Conservation (phyloP, 2,797 vertebrate genomes). For the Pogonophryne albipinna region DNA sequence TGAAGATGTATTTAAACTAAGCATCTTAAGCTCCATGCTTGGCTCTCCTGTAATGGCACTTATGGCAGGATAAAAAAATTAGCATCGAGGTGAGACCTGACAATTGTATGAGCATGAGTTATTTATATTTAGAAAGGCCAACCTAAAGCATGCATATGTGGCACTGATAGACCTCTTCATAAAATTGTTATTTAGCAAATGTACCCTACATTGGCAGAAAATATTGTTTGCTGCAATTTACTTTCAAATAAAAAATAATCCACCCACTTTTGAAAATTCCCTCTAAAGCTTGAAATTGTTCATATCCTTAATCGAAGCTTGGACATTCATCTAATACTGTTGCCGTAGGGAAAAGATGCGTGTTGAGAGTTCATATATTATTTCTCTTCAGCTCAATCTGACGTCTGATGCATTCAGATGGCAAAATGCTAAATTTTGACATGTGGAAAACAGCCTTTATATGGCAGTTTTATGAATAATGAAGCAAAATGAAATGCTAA, state of each 20-base stretch:
- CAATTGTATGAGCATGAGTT: not conserved
- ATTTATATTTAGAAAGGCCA: not conserved
- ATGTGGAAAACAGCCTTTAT: conserved; percentile 67
- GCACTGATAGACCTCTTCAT: not conserved
- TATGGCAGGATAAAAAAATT: not conserved
- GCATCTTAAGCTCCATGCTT: not conserved
- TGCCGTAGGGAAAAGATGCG: conserved; percentile 10
- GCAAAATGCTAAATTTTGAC: conserved; percentile 62
- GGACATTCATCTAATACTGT: conserved; percentile 23
- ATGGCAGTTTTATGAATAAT: conserved; percentile 72
- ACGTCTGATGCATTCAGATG: conserved; percentile 67
- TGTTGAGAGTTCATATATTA: conserved; percentile 41
- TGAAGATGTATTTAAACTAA: conserved; percentile 12
- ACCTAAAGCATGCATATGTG: not conserved
- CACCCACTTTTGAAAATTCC: not conserved
- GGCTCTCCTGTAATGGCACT: not conserved
- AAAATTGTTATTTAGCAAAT: not conserved
- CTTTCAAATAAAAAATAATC: not conserved
- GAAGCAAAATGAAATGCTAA: conserved; percentile 76
- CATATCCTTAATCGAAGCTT: not conserved
- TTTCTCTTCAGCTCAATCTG: conserved; percentile 40
- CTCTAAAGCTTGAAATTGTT: not conserved
- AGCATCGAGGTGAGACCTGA: not conserved
- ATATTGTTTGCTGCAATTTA: not conserved
- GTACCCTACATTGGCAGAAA: not conserved